These are phyloP conservation scores for Lycaon pictus DNA, from an alignment of 2,113 vertebrate genomes.

Conservation along the genomic window DNA sequence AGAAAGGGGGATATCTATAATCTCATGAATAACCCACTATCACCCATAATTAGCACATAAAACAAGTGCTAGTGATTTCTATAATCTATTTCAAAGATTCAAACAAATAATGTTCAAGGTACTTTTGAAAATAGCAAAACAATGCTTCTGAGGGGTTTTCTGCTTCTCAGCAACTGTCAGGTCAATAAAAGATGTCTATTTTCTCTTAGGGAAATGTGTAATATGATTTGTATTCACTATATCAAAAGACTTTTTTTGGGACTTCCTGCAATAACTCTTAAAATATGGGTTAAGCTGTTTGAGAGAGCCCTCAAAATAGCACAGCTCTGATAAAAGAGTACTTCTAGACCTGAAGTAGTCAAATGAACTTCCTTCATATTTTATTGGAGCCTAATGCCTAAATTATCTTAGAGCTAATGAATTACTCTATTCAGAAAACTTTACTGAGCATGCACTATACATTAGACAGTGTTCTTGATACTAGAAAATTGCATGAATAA, in stretches of 20 bases:
- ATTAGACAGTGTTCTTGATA: neutral
- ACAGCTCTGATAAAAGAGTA: neutral
- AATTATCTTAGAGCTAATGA: neutral
- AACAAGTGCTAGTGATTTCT: neutral
- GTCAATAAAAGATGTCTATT: neutral
- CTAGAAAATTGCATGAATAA: neutral
- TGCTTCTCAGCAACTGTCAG: neutral
- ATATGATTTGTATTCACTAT: neutral
- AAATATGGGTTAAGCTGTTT: constrained; percentile 9
- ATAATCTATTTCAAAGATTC: neutral
- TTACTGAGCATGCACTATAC: neutral
- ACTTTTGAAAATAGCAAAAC: constrained; percentile 4
- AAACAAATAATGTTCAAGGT: neutral
- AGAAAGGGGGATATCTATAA: neutral
- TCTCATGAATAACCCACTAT: neutral
- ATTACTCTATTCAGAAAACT: neutral
- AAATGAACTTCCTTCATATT: neutral
- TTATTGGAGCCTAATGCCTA: neutral
- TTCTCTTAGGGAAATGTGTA: neutral
- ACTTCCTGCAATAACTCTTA: constrained; percentile 14
- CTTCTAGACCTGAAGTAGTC: neutral
- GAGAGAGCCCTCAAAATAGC: neutral
- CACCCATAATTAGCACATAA: neutral
- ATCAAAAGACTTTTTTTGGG: neutral
- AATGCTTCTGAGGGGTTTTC: neutral